Evolutionary conservation across 1,140 invertebrate species (phyloP).

Genomic region (Scylla paramamosain): DNA sequence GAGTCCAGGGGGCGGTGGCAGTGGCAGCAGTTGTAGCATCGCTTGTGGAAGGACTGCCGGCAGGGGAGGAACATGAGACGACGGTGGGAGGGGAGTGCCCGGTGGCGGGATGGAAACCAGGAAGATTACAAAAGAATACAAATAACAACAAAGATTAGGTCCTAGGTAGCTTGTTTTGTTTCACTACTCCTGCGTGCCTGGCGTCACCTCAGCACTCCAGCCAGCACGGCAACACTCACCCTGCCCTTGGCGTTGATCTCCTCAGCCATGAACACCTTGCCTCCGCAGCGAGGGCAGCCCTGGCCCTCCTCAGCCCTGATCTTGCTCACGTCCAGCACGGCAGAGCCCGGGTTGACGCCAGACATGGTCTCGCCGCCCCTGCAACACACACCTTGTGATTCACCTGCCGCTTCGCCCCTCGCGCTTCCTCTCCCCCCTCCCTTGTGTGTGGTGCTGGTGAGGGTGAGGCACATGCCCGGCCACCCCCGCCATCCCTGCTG

Average conservation of each 20-base stretch:
- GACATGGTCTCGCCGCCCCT: conserved; percentile 72
- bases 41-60: conserved; percentile 85
- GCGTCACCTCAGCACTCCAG: neutral
- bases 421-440: neutral
- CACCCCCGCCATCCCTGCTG: no score
- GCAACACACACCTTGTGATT: neutral
- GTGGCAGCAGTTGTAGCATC: conserved; percentile 94
- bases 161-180: neutral
- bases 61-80: neutral
- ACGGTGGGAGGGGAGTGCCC: neutral
- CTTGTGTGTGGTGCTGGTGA: neutral
- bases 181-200: neutral
- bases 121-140: neutral
- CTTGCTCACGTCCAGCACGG: conserved; percentile 82
- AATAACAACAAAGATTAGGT: neutral
- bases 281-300: conserved; percentile 94
- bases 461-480: neutral
- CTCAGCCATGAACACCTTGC: conserved; percentile 96
- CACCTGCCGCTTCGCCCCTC: neutral
- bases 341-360: conserved; percentile 64
- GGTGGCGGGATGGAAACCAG: neutral
- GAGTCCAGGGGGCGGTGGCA: conserved; percentile 97
- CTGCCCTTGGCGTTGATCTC: conserved; percentile 88
- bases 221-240: conserved; percentile 51
- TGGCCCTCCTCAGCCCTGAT: conserved; percentile 93